Conservation (phyloP, 2,888 invertebrate genomes). For the Cephus rjabovi region DNA sequence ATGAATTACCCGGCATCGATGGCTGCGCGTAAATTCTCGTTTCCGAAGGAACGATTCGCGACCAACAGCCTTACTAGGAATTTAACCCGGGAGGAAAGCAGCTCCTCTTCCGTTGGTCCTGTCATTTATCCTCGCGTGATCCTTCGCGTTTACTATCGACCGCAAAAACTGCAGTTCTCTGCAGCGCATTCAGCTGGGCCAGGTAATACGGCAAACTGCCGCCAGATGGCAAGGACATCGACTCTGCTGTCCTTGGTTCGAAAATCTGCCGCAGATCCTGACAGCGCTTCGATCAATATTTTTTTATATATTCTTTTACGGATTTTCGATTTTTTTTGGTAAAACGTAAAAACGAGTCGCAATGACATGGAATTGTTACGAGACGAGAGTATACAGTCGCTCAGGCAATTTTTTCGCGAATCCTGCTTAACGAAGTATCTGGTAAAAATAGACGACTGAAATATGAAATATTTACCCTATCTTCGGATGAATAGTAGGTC, state of each 20-base stretch:
- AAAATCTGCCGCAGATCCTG: slow-evolving; percentile 24
- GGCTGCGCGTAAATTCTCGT: neutral
- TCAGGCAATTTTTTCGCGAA: neutral
- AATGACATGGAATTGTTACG: neutral
- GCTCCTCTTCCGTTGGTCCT: neutral
- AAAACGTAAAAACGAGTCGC: neutral
- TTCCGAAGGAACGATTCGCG: neutral
- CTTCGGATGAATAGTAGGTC: neutral
- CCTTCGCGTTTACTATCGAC: slow-evolving; percentile 52
- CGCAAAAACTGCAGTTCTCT: slow-evolving; percentile 59
- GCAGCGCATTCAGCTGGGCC: slow-evolving; percentile 42
- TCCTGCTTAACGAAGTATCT: neutral
- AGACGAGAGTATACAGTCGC: neutral
- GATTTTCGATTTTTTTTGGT: neutral
- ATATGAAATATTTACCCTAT: neutral
- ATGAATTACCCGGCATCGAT: neutral
- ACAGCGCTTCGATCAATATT: slow-evolving; percentile 17
- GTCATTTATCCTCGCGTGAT: neutral
- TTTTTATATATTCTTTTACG: neutral
- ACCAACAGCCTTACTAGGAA: neutral
- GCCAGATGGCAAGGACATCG: slow-evolving; percentile 63
- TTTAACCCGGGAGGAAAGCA: neutral
- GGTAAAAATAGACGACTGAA: neutral
- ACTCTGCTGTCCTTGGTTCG: slow-evolving; percentile 40
- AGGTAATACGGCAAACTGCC: slow-evolving; percentile 54